These are phyloP conservation scores for Ciconia boyciana DNA, from an alignment of 2,113 vertebrate genomes.

Conservation along the genomic window DNA sequence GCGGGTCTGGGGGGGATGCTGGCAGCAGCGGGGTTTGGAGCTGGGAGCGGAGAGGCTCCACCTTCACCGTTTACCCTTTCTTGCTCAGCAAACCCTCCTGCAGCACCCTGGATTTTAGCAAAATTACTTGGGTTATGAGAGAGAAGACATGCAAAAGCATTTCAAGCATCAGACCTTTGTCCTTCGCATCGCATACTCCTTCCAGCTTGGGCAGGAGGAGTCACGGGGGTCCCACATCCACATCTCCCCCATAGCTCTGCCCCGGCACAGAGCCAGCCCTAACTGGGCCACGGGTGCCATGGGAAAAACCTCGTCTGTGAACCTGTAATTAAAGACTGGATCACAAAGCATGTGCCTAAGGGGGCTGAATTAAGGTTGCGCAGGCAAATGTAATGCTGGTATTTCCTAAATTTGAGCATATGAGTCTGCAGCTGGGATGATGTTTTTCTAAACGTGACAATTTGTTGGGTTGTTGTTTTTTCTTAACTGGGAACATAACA, in stretches of 20 bases:
- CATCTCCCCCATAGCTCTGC: background rate
- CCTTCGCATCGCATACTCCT: rapidly evolving
- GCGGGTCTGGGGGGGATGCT: background rate
- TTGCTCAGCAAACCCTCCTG: background rate
- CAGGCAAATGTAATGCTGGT: rapidly evolving
- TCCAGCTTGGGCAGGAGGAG: background rate
- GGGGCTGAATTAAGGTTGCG: background rate
- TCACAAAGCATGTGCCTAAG: background rate
- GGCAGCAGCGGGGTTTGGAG: rapidly evolving
- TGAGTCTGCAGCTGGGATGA: background rate
- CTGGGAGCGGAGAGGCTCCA: background rate
- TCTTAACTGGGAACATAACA: background rate
- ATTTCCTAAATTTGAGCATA: background rate
- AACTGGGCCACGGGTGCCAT: background rate
- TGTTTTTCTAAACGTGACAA: rapidly evolving
- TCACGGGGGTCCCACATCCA: background rate
- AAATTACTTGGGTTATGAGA: background rate
- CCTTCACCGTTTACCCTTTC: background rate
- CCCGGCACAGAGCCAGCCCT: background rate
- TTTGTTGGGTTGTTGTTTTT: background rate
- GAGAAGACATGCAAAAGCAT: background rate
- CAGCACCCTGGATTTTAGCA: background rate
- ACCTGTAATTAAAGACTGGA: background rate
- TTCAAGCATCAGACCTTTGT: background rate
- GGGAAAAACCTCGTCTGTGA: background rate